Evolutionary conservation across 2,113 vertebrate species (phyloP), one percentile per base, ranked within the genome.

Genomic region (Callaeas wilsoni): DNA sequence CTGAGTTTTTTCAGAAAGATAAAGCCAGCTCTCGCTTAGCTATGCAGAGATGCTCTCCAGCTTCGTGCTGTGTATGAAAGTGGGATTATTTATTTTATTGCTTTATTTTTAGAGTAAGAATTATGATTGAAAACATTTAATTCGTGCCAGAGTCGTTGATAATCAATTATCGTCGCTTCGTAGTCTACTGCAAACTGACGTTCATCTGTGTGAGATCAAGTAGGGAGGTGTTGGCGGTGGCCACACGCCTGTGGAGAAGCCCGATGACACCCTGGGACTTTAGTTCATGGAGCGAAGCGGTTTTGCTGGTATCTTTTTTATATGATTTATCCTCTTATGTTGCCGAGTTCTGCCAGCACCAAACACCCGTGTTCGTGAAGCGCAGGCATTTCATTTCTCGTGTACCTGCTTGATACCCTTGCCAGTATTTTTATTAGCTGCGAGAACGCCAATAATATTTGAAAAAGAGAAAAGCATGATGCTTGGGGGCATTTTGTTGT

Each of bases 101-200:
- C 13, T 63, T 77, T 77, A 52, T 64, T 83, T 80, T 13, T 2
- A 5, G 7, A 13, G 9, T 30, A 55, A 73, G n/a, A 83, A 60
- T 5, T 35, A 32, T 8, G 9, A 57, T 7, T 33, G 16, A 78
- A 91, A 86, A 67, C 25, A 4, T 29, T 70, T 82, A 27, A 30
- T 75, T 96, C 18, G 4, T n/a, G 52, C 5, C 56, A 16, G 44
- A 96, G 21, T 89, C 84, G 91, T 95, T 95, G 87, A 49, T 8
- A 74, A 69, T 39, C 11, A 19, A 62, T 67, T 81, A 30, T 3
- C 6, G 30, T 41, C 42, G 6, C 41, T 84, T 84, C 56, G 57
- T 42, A 53, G 52, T 21, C 35, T 37, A 2, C 69, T 9, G 55
- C 44, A 9, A 89, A 56, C 22, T 13, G 56, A 5, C 2, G 16